These are phyloP conservation scores for Hormaphis cornu DNA, from an alignment of 1,140 invertebrate genomes.

Conservation along the genomic window DNA sequence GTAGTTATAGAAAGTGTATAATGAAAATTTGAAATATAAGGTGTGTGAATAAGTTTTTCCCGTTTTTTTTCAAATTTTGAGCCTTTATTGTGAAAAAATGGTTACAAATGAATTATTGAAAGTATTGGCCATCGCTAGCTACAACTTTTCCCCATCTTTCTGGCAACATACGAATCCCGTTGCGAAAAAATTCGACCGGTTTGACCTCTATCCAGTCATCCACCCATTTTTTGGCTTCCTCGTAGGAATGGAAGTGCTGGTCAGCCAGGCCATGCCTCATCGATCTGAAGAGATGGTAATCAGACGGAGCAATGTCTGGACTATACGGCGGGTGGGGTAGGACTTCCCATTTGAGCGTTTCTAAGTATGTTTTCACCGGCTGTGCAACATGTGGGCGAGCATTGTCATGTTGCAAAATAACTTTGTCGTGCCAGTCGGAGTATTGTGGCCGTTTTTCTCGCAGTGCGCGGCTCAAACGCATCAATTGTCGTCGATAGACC, in stretches of 20 bases:
- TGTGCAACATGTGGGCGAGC: slow-evolving; percentile 38
- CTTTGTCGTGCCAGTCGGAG: slow-evolving; percentile 33
- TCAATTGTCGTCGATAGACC: background rate
- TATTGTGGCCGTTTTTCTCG: slow-evolving; percentile 30
- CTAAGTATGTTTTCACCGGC: slow-evolving; percentile 31
- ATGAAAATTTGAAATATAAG: no score
- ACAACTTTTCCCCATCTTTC: background rate
- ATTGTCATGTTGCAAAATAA: slow-evolving; percentile 42
- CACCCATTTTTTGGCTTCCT: background rate
- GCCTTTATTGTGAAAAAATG: background rate
- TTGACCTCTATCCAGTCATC: background rate
- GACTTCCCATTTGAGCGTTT: slow-evolving; percentile 39
- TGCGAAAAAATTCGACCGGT: background rate
- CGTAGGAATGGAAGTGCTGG: background rate
- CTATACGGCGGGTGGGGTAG: slow-evolving; percentile 40
- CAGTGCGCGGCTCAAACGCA: slow-evolving; percentile 27
- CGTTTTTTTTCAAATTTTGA: background rate
- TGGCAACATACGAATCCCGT: background rate
- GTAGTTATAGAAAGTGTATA: no score
- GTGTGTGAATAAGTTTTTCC: no score
- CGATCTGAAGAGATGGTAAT: slow-evolving; percentile 34
- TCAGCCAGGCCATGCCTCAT: background rate
- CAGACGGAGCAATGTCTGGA: slow-evolving; percentile 40
- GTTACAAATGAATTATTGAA: background rate
- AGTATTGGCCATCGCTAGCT: background rate